Evolutionary conservation across 2,888 invertebrate species (phyloP).

Genomic region (Athalia circularis): DNA sequence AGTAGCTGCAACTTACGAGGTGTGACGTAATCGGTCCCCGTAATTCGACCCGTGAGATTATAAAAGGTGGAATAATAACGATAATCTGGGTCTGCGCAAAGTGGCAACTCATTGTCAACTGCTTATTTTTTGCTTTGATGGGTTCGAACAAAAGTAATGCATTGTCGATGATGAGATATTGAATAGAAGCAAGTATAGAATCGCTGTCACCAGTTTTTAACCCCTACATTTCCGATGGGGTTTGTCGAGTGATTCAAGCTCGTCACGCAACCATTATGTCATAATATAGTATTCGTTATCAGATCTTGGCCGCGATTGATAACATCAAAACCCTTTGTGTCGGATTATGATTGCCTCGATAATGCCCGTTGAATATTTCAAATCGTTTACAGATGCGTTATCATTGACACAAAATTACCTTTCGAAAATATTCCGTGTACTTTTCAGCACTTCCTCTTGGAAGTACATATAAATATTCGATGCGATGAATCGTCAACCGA

Average conservation of each 20-base stretch:
- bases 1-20: not conserved
- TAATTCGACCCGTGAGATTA: not conserved
- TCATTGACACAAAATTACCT: not conserved
- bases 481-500: not conserved
- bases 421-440: not conserved
- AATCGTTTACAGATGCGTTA: not conserved
- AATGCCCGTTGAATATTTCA: not conserved
- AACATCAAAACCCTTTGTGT: not conserved
- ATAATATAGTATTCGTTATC: slow-evolving; percentile 1
- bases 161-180: too few species aligned
- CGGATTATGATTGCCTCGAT: not conserved
- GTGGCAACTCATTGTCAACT: too few species aligned
- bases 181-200: too few species aligned
- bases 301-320: not conserved
- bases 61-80: too few species aligned
- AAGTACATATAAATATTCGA: not conserved
- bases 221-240: too few species aligned
- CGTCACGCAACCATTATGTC: not conserved
- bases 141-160: too few species aligned
- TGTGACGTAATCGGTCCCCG: not conserved
- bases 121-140: too few species aligned
- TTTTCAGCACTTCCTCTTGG: not conserved
- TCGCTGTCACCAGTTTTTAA: too few species aligned
- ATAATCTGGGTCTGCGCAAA: too few species aligned
- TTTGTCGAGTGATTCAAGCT: not conserved